These are phyloP conservation scores for Potamilus streckersoni DNA, from an alignment of 1,140 invertebrate genomes.

Conservation along the genomic window DNA sequence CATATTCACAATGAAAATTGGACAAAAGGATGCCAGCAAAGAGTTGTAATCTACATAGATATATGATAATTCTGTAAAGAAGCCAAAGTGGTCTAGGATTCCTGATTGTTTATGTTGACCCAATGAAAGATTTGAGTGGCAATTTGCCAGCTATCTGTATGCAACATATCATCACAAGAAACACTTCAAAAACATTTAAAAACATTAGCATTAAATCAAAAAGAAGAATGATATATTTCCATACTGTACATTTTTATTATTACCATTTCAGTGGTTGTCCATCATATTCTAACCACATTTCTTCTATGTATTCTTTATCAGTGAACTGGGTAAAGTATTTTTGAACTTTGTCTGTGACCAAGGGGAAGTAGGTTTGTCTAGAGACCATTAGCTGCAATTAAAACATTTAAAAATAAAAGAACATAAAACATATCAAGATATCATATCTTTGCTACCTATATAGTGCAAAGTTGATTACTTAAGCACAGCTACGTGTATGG, in stretches of 20 bases:
- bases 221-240: not conserved
- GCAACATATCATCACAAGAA: no score
- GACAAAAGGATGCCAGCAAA: no score
- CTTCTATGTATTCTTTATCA: conserved; percentile 84
- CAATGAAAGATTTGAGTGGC: no score
- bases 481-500: no score
- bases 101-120: no score
- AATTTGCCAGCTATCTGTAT: no score
- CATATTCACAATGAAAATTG: no score
- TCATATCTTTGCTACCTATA: no score
- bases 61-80: no score
- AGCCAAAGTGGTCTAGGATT: no score
- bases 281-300: conserved; percentile 97
- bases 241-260: not conserved
- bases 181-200: not conserved
- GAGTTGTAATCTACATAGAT: no score
- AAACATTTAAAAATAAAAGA: not conserved
- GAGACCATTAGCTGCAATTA: conserved; percentile 85
- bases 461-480: no score
- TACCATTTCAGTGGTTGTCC: conserved; percentile 91
- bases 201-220: not conserved
- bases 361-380: conserved; percentile 93
- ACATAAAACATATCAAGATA: not conserved
- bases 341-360: conserved; percentile 95
- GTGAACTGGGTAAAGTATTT: conserved; percentile 90